phyloP scores from a whole-genome alignment of 2,113 vertebrate genomes.

The Australoheros scitulus region DNA sequence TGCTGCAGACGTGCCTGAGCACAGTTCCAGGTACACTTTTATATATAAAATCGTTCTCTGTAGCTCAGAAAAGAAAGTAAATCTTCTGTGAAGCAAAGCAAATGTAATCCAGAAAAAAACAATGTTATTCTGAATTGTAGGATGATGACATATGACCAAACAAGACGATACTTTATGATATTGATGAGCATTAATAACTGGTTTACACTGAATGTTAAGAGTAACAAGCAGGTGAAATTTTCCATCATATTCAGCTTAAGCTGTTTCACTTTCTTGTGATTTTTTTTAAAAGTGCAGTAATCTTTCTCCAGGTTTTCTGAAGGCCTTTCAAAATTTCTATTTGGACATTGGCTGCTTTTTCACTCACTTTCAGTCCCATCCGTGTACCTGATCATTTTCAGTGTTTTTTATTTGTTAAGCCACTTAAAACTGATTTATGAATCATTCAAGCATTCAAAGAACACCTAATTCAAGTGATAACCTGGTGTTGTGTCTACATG shows the following conservation, averaged over 20 bases:
- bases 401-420: not conserved
- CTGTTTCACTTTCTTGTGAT: not conserved
- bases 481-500: not conserved
- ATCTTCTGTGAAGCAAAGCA: not conserved
- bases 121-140: not conserved
- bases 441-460: not conserved
- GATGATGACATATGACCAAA: too few relatives aligned
- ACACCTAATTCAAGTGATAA: not conserved
- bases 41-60: not conserved
- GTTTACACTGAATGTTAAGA: too few relatives aligned
- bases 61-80: not conserved
- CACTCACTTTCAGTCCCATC: not conserved
- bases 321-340: too few relatives aligned
- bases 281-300: not conserved
- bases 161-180: not conserved
- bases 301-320: too few relatives aligned
- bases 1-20: not conserved
- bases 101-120: not conserved
- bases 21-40: not conserved
- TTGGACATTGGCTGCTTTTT: not conserved
- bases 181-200: not conserved
- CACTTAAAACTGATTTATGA: not conserved
- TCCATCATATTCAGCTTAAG: not conserved
- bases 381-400: not conserved
- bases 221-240: not conserved